Conservation (phyloP, 2,888 invertebrate species). For the Cryptus armator region DNA sequence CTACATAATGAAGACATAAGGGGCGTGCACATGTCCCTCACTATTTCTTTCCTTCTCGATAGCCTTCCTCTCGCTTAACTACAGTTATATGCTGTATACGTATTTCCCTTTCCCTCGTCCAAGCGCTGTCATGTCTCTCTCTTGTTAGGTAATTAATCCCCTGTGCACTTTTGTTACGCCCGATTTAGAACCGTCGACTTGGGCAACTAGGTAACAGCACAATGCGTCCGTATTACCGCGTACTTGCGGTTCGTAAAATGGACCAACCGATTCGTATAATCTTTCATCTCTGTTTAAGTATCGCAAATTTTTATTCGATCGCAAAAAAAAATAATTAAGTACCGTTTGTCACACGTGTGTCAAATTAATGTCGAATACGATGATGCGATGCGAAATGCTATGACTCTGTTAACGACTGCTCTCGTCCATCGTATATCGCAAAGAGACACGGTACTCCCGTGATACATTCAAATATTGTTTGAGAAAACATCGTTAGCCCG, state of each 20-base stretch:
- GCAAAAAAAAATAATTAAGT: background rate
- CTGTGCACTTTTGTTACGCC: slow-evolving; percentile 67
- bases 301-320: background rate
- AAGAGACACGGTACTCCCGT: slow-evolving; percentile 35
- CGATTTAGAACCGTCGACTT: slow-evolving; percentile 55
- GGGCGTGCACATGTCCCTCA: slow-evolving; percentile 71
- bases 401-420: slow-evolving; percentile 16
- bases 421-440: slow-evolving; percentile 23
- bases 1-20: slow-evolving; percentile 81
- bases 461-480: slow-evolving; percentile 83
- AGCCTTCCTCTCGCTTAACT: slow-evolving; percentile 21
- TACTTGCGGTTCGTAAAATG: background rate
- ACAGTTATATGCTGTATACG: slow-evolving; percentile 57
- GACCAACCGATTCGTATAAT: background rate
- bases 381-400: slow-evolving; percentile 15
- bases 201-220: background rate
- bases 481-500: slow-evolving; percentile 84
- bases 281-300: background rate
- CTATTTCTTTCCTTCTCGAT: slow-evolving; percentile 63
- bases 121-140: slow-evolving; percentile 57
- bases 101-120: slow-evolving; percentile 66
- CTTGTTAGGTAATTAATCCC: slow-evolving; percentile 74
- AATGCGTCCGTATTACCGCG: background rate
- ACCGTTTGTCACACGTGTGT: background rate
- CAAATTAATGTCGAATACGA: slow-evolving; percentile 1